Evolutionary conservation across 2,888 invertebrate species (phyloP).

Genomic region (Drosophila conformis): DNA sequence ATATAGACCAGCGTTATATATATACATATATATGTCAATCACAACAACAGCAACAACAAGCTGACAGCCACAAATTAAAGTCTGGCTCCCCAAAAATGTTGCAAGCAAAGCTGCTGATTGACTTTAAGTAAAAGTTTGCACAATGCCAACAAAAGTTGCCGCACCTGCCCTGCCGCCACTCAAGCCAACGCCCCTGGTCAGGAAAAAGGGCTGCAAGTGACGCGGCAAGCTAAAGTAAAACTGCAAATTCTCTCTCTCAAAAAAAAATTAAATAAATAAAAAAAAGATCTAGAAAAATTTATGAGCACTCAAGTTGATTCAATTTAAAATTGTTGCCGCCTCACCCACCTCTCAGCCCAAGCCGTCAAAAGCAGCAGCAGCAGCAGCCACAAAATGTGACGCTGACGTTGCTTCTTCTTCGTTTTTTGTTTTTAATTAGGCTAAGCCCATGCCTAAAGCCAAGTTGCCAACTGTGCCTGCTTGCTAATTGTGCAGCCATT

Average conservation of each 20-base stretch:
- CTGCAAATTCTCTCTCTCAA: conserved; percentile 23
- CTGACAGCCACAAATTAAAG: conserved; percentile 60
- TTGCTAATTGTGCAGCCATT: conserved; percentile 57
- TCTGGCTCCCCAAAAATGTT: conserved; percentile 37
- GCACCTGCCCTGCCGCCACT: conserved; percentile 5
- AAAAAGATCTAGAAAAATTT: conserved; percentile 67
- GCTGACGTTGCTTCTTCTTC: conserved; percentile 47
- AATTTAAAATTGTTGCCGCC: conserved; percentile 62
- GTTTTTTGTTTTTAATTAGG: conserved; percentile 73
- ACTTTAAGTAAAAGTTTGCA: conserved; percentile 67
- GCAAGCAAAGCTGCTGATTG: conserved; percentile 53
- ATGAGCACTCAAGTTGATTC: conserved; percentile 78
- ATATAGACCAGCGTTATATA: not conserved
- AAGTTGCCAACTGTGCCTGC: conserved; percentile 67
- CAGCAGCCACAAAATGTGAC: conserved; percentile 64
- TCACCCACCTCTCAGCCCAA: conserved; percentile 1
- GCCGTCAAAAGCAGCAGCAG: conserved; percentile 10
- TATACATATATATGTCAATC: conserved; percentile 16
- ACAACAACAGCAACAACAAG: conserved; percentile 22
- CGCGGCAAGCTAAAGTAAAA: conserved; percentile 38
- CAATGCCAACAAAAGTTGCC: conserved; percentile 40
- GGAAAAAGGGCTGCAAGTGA: conserved; percentile 65
- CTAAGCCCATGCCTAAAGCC: conserved; percentile 72
- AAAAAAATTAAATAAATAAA: conserved; percentile 19
- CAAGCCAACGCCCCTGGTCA: conserved; percentile 15